Conservation (phyloP, 2,888 invertebrate genomes). For the Geotrupes spiniger region DNA sequence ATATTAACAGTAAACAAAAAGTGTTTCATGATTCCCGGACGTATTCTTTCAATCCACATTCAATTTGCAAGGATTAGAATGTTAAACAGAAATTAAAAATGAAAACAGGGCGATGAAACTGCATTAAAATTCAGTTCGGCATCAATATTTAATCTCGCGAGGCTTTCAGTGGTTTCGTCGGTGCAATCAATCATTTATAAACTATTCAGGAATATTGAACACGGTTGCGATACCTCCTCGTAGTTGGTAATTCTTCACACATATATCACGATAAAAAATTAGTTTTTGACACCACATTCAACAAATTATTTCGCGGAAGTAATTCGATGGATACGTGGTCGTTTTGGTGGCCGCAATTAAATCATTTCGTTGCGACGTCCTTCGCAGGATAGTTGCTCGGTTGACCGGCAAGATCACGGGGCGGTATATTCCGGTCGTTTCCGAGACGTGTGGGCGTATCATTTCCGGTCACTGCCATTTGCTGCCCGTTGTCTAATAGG, state of each 20-base stretch:
- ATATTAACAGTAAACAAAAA: no score
- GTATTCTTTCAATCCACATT: no score
- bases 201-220: conserved; percentile 33
- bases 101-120: conserved; percentile 14
- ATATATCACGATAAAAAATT: conserved; percentile 18
- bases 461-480: conserved; percentile 39
- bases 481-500: conserved; percentile 32
- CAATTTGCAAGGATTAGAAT: conserved; percentile 18
- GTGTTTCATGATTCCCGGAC: no score
- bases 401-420: conserved; percentile 4
- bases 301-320: conserved; percentile 11
- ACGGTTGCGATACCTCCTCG: conserved; percentile 21
- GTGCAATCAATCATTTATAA: conserved; percentile 47
- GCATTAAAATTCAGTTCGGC: conserved; percentile 28
- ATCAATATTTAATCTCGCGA: conserved; percentile 36
- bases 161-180: conserved; percentile 37
- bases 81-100: conserved; percentile 20
- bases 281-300: conserved; percentile 18
- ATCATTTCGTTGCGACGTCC: no score
- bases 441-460: conserved; percentile 33
- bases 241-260: conserved; percentile 24
- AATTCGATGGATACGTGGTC: not conserved
- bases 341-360: no score
- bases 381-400: not conserved
- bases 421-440: not conserved